Conservation (phyloP, 2,113 vertebrate genomes). For the Hoplias malabaricus region DNA sequence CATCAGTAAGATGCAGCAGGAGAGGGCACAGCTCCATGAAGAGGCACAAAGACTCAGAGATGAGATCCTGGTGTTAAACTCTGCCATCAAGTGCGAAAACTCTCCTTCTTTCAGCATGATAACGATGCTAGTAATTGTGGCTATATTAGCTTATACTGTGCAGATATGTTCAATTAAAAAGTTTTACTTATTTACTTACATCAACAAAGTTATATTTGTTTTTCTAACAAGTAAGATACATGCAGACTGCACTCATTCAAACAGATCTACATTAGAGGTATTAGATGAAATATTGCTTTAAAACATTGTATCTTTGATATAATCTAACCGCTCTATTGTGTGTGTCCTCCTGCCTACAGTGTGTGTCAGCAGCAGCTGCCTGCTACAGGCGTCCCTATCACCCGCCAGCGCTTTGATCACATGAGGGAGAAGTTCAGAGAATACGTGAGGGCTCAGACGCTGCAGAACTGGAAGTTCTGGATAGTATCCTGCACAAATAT, state of each 20-base stretch:
- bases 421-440: conserved; percentile 93
- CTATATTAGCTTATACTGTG: no score
- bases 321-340: background rate
- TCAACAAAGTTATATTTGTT: no score
- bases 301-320: no score
- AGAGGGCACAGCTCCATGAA: conserved; percentile 85
- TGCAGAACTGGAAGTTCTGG: conserved; percentile 99
- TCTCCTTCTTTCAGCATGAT: no score
- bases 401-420: conserved; percentile 89
- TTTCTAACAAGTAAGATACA: no score
- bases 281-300: no score
- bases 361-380: conserved; percentile 93
- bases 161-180: no score
- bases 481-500: conserved; percentile 84
- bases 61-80: conserved; percentile 88
- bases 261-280: no score
- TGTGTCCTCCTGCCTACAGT: conserved; percentile 61
- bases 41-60: conserved; percentile 86
- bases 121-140: background rate
- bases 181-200: no score
- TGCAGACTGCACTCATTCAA: background rate
- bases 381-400: conserved; percentile 91
- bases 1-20: conserved; percentile 94
- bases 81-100: conserved; percentile 85
- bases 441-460: conserved; percentile 84